Evolutionary conservation across 1,140 invertebrate genomes (phyloP), one percentile per base, ranked within the genome.

Genomic region (Battus philenor): DNA sequence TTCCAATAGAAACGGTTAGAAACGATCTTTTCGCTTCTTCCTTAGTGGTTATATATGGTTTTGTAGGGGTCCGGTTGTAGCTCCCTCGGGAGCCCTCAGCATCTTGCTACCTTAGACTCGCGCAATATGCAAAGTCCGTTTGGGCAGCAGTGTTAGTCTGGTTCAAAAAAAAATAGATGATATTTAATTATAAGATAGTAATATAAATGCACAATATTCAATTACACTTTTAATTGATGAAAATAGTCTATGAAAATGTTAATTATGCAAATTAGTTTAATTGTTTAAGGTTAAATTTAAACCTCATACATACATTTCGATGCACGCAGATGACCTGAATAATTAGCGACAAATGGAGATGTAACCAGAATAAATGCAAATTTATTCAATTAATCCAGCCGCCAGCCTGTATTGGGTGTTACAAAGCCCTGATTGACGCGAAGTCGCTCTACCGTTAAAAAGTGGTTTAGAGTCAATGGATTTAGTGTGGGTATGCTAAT

Each of bases 321-420:
- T 22, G 20, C 20, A 22, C n/a, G n/a, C n/a, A 22, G 3, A 22
- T 22, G 20, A 36, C 10, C 18, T 15, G 16, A 20, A 38, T 22
- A 38, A 39, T 39, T 39, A 26, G n/a, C 18, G 13, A 39, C 22
- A 39, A 24, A 39, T 26, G 36, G 20, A 39, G 20, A 39, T 26
- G 36, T 13, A 26, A 15, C 6, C 13, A 24, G 20, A 22, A 22
- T 18, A 38, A 39, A 39, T 39, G 36, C 36, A 39, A 39, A 39
- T 39, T 39, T 26, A 39, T 39, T 39, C 36, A 24, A 39, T 39
- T 39, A 39, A 39, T 39, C 13, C 22, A 11, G 18, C 36, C 36
- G 22, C 13, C 36, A 39, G 36, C 12, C 22, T 11, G 36, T 39
- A 26, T 39, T 24, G 20, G 20, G 36, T 39, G 36, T 39, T 15